Base-by-base conservation (phyloP, 2,888 invertebrate genomes). In the Junonia oenone region DNA sequence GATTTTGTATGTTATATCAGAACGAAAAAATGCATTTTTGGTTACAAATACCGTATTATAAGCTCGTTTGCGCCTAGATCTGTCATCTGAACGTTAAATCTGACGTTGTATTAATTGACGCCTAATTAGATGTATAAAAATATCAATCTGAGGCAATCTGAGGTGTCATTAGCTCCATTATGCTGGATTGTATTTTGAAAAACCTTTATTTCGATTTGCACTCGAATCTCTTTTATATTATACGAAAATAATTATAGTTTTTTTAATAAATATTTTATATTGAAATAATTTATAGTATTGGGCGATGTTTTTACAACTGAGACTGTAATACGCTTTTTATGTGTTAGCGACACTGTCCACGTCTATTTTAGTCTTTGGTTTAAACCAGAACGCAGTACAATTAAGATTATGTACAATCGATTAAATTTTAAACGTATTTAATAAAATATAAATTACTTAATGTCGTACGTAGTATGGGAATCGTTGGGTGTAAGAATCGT, bases 371-470 rank as follows among this genome's bases (percentile, higher is more conserved):
- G 38, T 43, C n/a, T 43, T 22, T 43, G n/a, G 43, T 22, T 22
- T 13, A 14, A 26, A 17, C 17, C 38, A 19, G 38, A 38, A 26
- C 13, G 13, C 43, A 43, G 43, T 43, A 43, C 43, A 43, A 43
- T 43, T 43, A 43, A 13, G 13, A n/a, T 17, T 43, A 43, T 43
- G 43, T 43, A 43, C 26, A 43, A 43, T 43, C 17, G 38, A 40
- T 19, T 19, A n/a, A 11, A 22, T 43, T 43, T 22, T 43, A 13
- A 22, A 22, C 22, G 11, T 43, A 22, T 43, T 43, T 43, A 22
- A n/a, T 22, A 43, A 19, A n/a, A n/a, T n/a, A n/a, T 43, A 22
- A 4, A 22, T 26, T 43, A 43, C n/a, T 13, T 22, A n/a, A 43
- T n/a, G n/a, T 22, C 6, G 6, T n/a, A 22, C 22, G 1, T 43